Evolutionary conservation across 2,113 vertebrate genomes (phyloP).

Genomic region (Caranx ignobilis): DNA sequence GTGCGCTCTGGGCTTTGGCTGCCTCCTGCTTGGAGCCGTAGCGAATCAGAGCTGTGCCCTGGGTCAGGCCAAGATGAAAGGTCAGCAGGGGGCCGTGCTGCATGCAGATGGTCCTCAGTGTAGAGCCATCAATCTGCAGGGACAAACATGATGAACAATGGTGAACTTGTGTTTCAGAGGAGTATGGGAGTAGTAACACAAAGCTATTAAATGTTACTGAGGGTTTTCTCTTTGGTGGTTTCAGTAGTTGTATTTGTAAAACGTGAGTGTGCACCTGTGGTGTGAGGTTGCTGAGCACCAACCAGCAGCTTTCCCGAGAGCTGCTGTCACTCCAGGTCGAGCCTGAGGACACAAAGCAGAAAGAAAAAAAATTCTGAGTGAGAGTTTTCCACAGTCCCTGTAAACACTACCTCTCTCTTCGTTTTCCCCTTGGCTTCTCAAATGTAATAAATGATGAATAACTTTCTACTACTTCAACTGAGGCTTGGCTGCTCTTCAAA

Average conservation of each 20-base stretch:
- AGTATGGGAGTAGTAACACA: not conserved
- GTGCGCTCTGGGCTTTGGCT: conserved; percentile 98
- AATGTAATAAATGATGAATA: conserved; percentile 49
- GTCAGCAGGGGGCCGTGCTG: conserved; percentile 99
- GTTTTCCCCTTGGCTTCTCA: not conserved
- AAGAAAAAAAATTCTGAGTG: not conserved
- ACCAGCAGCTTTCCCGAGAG: conserved; percentile 97
- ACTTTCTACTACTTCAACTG: not conserved
- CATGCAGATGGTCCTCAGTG: conserved; percentile 99
- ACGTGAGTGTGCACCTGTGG: conserved; percentile 89
- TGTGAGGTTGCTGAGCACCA: conserved; percentile 99
- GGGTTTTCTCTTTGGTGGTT: not conserved
- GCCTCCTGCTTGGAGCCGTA: conserved; percentile 98
- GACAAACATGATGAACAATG: conserved; percentile 5
- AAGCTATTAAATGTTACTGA: not conserved
- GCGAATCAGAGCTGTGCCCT: conserved; percentile 98
- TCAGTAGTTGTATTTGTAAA: conserved; percentile 4
- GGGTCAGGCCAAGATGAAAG: conserved; percentile 99
- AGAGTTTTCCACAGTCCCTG: conserved; percentile 9
- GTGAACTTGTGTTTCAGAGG: not conserved
- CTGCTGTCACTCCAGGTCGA: conserved; percentile 96
- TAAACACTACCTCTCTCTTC: conserved; percentile 1
- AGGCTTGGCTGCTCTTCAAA: conserved; percentile 22
- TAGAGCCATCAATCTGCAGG: conserved; percentile 96
- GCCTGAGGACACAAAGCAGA: conserved; percentile 73